Evolutionary conservation across 2,113 vertebrate genomes (phyloP).

Genomic region (Crotalus helleri): DNA sequence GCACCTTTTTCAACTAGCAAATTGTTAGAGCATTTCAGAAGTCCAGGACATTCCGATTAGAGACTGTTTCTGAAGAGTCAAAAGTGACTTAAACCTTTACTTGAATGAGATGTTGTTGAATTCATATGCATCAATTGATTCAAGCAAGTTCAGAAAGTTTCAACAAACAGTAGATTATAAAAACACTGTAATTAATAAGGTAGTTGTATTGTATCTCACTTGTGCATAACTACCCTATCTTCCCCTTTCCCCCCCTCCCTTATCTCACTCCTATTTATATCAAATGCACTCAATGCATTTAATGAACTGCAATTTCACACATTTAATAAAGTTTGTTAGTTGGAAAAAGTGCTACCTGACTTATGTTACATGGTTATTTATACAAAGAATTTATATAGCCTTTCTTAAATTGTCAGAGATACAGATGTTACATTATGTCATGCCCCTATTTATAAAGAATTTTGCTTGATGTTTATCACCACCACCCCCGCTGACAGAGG

Average conservation of each 20-base stretch:
- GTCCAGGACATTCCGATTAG: not conserved
- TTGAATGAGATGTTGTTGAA: not conserved
- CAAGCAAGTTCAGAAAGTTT: not conserved
- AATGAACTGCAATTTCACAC: not conserved
- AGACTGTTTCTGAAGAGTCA: not conserved
- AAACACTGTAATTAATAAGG: not conserved
- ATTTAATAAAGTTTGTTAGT: not conserved
- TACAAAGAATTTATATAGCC: not conserved
- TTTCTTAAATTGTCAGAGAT: not conserved
- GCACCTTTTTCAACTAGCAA: not conserved
- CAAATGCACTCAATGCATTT: not conserved
- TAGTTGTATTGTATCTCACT: not conserved
- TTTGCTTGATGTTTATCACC: not conserved
- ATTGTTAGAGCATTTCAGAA: not conserved
- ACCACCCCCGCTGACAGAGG: not conserved
- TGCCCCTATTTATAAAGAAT: not conserved
- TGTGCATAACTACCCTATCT: not conserved
- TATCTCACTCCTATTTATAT: no score
- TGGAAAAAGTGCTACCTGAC: not conserved
- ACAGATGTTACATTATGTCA: not conserved
- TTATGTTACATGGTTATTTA: not conserved
- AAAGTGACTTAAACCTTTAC: no score
- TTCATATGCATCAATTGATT: not conserved
- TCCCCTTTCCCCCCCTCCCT: no score
- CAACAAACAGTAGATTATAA: not conserved